Evolutionary conservation across 2,797 vertebrate genomes (phyloP), one percentile per base, ranked within the genome.

Genomic region (Odontamblyopus rebecca): DNA sequence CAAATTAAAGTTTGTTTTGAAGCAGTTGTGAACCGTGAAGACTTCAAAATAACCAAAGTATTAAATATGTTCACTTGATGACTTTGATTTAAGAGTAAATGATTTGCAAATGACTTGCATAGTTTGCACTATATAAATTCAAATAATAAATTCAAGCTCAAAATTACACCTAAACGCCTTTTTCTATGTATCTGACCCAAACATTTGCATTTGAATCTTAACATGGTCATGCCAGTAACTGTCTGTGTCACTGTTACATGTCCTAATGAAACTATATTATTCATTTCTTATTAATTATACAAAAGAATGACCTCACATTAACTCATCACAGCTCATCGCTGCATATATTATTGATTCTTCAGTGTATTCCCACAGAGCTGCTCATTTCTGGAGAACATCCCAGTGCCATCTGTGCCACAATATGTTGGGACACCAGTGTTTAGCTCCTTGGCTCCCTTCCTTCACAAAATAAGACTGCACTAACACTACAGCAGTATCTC

Each of bases 351-450:
- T 50, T 27, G 68, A 6, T 77, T 69, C 68, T 19, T 48, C 44
- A 32, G 70, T 72, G 72, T 53, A 27, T 35, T 59, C 64, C 70
- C 13, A 38, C 57, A 59, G 66, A 75, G 68, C 71, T 26, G 75
- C 63, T 68, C 18, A 30, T 75, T 72, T 73, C 65, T 71, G 53
- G n/a, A 69, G 79, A 74, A 71, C 56, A 68, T 73, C 75, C 71
- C 71, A n/a, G 26, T 61, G 69, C 89, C 86, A 89, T 90, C 88
- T 91, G 88, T 81, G 65, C 69, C 32, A 51, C 84, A 86, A 77
- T 87, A 85, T 86, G 86, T 53, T 76, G 66, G 66, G 75, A 74
- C 70, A 71, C 29, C 69, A 48, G 65, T 73, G 69, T 69, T 48
- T 74, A 71, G 76, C 70, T 77, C 54, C 67, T 73, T 11, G 29